Evolutionary conservation across 2,888 invertebrate genomes (phyloP).

Genomic region (Trypoxylon attenuatum): DNA sequence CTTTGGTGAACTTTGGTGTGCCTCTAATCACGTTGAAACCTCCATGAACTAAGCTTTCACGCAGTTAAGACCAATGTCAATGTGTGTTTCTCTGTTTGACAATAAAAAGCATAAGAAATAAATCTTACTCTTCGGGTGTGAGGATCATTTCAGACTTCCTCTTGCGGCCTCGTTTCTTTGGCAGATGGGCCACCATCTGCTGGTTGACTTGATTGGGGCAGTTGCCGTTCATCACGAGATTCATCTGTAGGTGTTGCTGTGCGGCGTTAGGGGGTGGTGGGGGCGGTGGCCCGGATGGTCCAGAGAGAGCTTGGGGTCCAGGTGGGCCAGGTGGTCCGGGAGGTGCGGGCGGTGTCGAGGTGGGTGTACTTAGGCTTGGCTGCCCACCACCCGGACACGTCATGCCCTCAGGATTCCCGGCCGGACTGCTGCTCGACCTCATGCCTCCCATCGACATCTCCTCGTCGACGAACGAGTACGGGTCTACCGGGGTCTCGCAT

Average conservation of each 20-base stretch:
- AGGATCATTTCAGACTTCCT: slow-evolving; percentile 81
- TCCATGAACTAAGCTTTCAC: too few species aligned
- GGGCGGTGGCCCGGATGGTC: too few species aligned
- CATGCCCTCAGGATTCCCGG: slow-evolving; percentile 68
- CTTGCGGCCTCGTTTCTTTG: slow-evolving; percentile 91
- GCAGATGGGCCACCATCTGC: slow-evolving; percentile 72
- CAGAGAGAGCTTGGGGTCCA: too few species aligned
- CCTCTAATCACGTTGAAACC: too few species aligned
- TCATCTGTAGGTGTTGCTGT: slow-evolving; percentile 66
- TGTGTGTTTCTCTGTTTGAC: too few species aligned
- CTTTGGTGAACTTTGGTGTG: too few species aligned
- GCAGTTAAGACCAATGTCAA: too few species aligned
- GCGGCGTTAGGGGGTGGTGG: slow-evolving; percentile 61
- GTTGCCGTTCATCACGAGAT: slow-evolving; percentile 68
- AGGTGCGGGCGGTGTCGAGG: slow-evolving; percentile 69
- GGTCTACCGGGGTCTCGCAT: slow-evolving; percentile 82
- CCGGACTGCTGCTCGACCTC: slow-evolving; percentile 75
- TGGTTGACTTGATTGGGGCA: slow-evolving; percentile 61
- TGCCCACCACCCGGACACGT: slow-evolving; percentile 65
- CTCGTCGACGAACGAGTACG: slow-evolving; percentile 91
- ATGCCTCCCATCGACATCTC: slow-evolving; percentile 80
- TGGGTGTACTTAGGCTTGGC: slow-evolving; percentile 64
- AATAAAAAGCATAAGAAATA: background rate
- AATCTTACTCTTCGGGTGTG: slow-evolving; percentile 74
- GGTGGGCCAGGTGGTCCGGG: too few species aligned